Evolutionary conservation across 1,140 invertebrate genomes (phyloP), one percentile per base, ranked within the genome.

Genomic region (Rhopalosiphum padi): DNA sequence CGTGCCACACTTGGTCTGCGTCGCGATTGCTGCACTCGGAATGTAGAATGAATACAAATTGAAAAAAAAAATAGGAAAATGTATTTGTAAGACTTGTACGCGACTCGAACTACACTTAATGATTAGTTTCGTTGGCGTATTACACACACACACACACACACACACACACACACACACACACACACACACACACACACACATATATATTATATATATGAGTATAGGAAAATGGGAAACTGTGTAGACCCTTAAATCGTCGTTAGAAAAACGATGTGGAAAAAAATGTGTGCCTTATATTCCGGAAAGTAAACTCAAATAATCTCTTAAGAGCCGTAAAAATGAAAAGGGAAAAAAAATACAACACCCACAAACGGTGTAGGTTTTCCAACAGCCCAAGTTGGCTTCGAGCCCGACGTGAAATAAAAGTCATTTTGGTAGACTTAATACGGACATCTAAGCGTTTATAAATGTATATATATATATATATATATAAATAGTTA

Each of bases 271-370:
- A 53, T n/a, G 46, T 18, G 18, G n/a, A 22, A 53, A 88, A 86
- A 88, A 86, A 23, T 22, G n/a, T 22, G n/a, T 22, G 4, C 60
- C 60, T 77, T 77, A 4, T n/a, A 25, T 87, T 48, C 4, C 86
- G 86, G 46, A 48, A 46, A 18, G 41, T 51, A 35, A 88, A 88
- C 87, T n/a, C 87, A 35, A 88, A 53, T 88, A 88, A 88, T 88
- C 87, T 88, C 51, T 88, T 53, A 88, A 23, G 48, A 88, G 46
- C 22, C 48, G 30, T 23, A 8, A 21, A 88, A 88, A 88, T 77
- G 30, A 77, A 77, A 77, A 77, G n/a, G 15, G 7, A 37, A 41
- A 41, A 41, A 88, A 51, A 88, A 88, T 51, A 88, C n/a, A n/a
- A 35, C 22, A 30, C 46, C 7, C 46, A 46, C n/a, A 46, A 35